Conservation (phyloP, 30 jellyfish, hydroid and myxozoan genomes). For the Hydractinia symbiolongicarpus region DNA sequence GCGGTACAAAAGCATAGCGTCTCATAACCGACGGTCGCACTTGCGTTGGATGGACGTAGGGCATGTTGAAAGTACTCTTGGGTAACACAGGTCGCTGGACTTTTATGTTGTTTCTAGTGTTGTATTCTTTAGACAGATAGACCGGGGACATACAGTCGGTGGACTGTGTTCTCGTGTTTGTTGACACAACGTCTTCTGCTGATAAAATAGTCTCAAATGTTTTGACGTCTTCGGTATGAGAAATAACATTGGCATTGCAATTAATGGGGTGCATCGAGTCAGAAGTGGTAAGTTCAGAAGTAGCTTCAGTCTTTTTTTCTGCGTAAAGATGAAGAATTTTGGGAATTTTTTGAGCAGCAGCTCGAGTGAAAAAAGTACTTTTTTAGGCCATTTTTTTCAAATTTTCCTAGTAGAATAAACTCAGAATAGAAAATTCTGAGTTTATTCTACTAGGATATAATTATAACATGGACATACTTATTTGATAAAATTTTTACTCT, state of each 20-base stretch:
- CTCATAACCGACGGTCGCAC: neutral
- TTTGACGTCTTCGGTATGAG: neutral
- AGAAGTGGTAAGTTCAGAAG: neutral
- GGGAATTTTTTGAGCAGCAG: too few relatives aligned
- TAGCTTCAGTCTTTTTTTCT: neutral
- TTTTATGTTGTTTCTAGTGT: neutral
- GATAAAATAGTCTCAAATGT: neutral
- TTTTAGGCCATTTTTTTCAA: neutral
- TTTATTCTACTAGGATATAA: too few relatives aligned
- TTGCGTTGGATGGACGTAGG: neutral
- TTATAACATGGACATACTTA: too few relatives aligned
- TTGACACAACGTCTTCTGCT: too few relatives aligned
- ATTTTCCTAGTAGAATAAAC: neutral
- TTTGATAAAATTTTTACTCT: too few relatives aligned
- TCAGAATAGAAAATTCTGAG: too few relatives aligned
- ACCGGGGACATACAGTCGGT: too few relatives aligned
- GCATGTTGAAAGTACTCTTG: neutral
- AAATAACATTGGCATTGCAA: neutral
- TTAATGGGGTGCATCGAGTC: neutral
- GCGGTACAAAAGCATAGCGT: neutral
- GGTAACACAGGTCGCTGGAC: slow-evolving; percentile 16
- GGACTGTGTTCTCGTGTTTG: too few relatives aligned
- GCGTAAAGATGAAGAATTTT: neutral
- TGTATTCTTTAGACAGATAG: too few relatives aligned
- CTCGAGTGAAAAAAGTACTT: neutral